A percentile compares a stretch with the other conserved stretches of the same genome.
Conservation (phyloP, 2,113 vertebrate genomes). For the Mirza zaza region DNA sequence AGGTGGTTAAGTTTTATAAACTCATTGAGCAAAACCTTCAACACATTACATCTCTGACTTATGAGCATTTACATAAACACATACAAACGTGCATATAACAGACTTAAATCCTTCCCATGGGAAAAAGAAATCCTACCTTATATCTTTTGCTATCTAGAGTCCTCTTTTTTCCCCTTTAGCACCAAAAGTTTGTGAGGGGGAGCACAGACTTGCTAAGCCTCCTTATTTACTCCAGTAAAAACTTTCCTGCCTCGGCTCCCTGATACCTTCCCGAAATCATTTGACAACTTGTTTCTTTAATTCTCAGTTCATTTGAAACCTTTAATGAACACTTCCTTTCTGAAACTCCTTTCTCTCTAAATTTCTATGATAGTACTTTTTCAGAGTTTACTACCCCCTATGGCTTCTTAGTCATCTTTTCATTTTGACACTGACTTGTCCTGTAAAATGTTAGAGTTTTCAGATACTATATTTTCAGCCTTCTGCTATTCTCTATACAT, state of each 20-base stretch:
- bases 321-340: not conserved
- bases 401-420: not conserved
- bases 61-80: not conserved
- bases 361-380: not conserved
- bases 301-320: not conserved
- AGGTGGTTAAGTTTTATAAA: not conserved
- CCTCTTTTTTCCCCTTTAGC: not conserved
- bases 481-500: not conserved
- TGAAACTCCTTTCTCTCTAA: not conserved
- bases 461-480: not conserved
- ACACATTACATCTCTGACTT: not conserved
- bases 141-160: not conserved
- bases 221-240: not conserved
- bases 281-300: not conserved
- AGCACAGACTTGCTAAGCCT: not conserved
- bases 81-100: not conserved
- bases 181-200: not conserved
- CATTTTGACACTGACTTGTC: not conserved
- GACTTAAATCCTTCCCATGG: not conserved
- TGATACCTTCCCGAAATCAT: not conserved
- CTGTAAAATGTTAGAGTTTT: not conserved
- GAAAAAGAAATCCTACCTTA: not conserved
- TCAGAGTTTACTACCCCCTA: not conserved
- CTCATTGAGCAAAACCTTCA: not conserved
- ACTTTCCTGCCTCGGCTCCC: not conserved